Evolutionary conservation across 2,113 vertebrate genomes (phyloP).

Genomic region (Coptodon rendalli): DNA sequence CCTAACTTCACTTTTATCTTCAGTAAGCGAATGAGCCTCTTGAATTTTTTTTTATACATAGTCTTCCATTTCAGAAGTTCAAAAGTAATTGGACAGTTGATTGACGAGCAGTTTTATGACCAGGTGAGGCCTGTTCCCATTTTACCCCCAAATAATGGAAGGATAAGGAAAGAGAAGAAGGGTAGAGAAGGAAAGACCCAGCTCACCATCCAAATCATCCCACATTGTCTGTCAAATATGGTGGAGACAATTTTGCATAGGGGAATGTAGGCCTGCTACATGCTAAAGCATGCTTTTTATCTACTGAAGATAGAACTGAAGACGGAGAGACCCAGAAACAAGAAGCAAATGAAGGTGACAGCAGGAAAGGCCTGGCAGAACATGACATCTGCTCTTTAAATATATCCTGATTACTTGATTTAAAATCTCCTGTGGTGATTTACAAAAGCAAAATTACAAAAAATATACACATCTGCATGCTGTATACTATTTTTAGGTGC

Average conservation of each 20-base stretch:
- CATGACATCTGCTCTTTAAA: background rate
- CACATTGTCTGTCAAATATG: background rate
- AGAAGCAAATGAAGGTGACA: background rate
- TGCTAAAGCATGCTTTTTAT: background rate
- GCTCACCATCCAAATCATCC: background rate
- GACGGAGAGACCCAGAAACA: background rate
- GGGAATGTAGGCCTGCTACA: background rate
- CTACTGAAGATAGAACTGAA: background rate
- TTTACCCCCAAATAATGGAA: accelerated
- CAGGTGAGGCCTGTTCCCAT: background rate
- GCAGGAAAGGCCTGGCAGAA: background rate
- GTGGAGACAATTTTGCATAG: background rate
- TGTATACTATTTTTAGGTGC: background rate
- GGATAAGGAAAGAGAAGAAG: background rate
- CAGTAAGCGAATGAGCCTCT: background rate
- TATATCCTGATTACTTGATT: background rate
- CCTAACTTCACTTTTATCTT: background rate
- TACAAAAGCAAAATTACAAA: background rate
- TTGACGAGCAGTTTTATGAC: background rate
- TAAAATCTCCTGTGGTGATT: background rate
- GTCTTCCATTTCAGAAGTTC: background rate
- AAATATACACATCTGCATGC: background rate
- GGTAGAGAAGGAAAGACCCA: background rate
- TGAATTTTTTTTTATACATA: background rate
- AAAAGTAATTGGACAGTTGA: background rate